Conservation (phyloP, 2,888 invertebrate species). For the Lasioglossum marginatum region DNA sequence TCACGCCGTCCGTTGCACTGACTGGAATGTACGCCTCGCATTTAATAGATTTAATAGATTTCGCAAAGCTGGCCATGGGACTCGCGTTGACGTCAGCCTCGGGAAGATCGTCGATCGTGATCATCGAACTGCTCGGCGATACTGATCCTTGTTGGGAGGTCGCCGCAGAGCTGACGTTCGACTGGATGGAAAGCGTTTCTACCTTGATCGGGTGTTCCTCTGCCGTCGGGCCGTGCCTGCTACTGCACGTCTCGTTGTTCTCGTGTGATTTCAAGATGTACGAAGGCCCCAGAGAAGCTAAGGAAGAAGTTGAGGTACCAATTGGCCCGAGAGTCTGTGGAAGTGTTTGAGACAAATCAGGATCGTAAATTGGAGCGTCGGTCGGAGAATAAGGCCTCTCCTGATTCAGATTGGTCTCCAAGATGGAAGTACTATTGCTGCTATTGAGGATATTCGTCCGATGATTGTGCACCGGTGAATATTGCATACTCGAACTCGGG, state of each 20-base stretch:
- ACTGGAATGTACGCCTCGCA: slow-evolving; percentile 45
- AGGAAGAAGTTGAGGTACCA: slow-evolving; percentile 31
- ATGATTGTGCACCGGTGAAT: slow-evolving; percentile 58
- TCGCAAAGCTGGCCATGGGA: slow-evolving; percentile 45
- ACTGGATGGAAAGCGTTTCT: slow-evolving; percentile 11
- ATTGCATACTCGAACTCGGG: slow-evolving; percentile 52
- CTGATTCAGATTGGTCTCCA: slow-evolving; percentile 35
- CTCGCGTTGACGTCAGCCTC: slow-evolving; percentile 75
- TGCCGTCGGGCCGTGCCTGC: not conserved
- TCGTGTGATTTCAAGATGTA: slow-evolving; percentile 1
- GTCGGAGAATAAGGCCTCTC: slow-evolving; percentile 78
- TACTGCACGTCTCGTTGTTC: slow-evolving; percentile 23
- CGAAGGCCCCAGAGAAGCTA: slow-evolving; percentile 18
- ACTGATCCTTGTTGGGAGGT: slow-evolving; percentile 28
- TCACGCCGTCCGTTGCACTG: slow-evolving; percentile 17
- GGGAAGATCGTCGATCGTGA: slow-evolving; percentile 69
- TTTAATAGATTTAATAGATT: slow-evolving; percentile 15
- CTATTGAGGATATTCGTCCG: slow-evolving; percentile 9
- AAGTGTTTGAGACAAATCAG: slow-evolving; percentile 64
- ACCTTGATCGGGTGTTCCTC: slow-evolving; percentile 17
- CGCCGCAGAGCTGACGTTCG: slow-evolving; percentile 19
- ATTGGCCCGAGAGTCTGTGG: slow-evolving; percentile 35
- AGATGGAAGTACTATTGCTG: slow-evolving; percentile 13
- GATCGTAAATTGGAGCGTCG: slow-evolving; percentile 75
- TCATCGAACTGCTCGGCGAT: slow-evolving; percentile 55